Percentiles rank a stretch among this genome's conserved stretches.
These are phyloP conservation scores for Oreonectes daqikongensis DNA, from an alignment of 2,797 vertebrate genomes.

Conservation along the genomic window DNA sequence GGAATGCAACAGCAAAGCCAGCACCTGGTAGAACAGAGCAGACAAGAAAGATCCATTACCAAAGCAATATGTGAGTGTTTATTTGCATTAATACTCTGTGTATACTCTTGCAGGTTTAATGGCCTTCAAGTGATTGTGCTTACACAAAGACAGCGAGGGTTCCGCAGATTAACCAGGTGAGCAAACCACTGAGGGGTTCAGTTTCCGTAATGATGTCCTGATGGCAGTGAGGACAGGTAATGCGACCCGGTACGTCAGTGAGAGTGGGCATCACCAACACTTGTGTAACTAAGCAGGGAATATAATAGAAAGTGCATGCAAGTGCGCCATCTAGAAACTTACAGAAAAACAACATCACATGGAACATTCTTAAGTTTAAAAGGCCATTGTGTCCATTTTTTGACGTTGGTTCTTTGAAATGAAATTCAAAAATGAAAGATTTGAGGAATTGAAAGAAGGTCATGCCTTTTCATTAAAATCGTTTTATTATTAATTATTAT, in stretches of 20 bases:
- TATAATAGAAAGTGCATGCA: neutral
- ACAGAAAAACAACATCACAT: neutral
- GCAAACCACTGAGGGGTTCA: neutral
- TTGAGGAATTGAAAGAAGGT: too few relatives aligned
- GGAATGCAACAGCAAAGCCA: slow-evolving; percentile 71
- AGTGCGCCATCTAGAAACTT: neutral
- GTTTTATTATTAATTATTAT: too few relatives aligned
- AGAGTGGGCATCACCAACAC: neutral
- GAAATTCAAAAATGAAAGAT: too few relatives aligned
- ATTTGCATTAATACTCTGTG: neutral
- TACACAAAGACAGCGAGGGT: neutral
- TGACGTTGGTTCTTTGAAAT: too few relatives aligned
- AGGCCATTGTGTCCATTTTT: too few relatives aligned
- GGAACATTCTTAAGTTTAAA: too few relatives aligned
- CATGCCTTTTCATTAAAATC: too few relatives aligned
- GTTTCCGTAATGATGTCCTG: neutral
- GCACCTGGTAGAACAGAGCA: slow-evolving; percentile 51
- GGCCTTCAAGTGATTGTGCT: neutral
- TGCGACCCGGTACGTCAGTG: neutral
- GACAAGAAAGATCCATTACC: neutral
- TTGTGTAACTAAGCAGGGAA: neutral
- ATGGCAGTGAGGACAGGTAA: slow-evolving; percentile 11
- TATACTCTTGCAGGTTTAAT: neutral
- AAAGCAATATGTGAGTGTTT: neutral
- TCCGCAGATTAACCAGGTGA: slow-evolving; percentile 24